These are phyloP conservation scores for Tupaia chinensis DNA, from an alignment of 2,113 vertebrate species.

Conservation along the genomic window DNA sequence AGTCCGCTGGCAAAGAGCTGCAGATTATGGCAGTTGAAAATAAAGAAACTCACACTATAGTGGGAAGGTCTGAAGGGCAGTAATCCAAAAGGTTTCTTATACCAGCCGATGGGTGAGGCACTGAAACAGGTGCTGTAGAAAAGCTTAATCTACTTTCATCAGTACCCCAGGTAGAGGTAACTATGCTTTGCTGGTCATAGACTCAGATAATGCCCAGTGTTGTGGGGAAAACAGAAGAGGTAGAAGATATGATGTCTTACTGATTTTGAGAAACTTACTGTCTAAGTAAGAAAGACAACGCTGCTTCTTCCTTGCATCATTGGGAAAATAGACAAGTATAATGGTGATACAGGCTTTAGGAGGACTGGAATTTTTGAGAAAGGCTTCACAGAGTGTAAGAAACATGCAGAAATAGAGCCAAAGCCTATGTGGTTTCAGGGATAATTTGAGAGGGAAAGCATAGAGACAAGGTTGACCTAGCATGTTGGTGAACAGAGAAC, in stretches of 20 bases:
- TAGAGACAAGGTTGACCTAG: background rate
- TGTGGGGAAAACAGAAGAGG: background rate
- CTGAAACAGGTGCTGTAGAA: background rate
- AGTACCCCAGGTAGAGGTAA: background rate
- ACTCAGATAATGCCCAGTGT: background rate
- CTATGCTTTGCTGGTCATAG: background rate
- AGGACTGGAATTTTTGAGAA: background rate
- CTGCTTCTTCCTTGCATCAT: background rate
- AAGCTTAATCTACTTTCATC: background rate
- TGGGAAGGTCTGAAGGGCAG: background rate
- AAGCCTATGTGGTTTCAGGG: background rate
- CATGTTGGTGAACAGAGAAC: background rate
- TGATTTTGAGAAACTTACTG: background rate
- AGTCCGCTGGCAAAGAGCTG: background rate
- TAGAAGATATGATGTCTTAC: background rate
- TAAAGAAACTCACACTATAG: background rate
- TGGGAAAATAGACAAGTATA: background rate
- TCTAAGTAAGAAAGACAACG: background rate
- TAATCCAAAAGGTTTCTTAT: background rate
- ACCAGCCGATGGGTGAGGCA: background rate
- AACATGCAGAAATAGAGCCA: background rate
- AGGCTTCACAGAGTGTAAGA: background rate
- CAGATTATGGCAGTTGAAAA: background rate
- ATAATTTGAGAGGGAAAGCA: background rate
- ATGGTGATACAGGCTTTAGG: background rate